These are phyloP conservation scores for Eupithecia subumbrata DNA, from an alignment of 2,888 invertebrate species.

Conservation along the genomic window DNA sequence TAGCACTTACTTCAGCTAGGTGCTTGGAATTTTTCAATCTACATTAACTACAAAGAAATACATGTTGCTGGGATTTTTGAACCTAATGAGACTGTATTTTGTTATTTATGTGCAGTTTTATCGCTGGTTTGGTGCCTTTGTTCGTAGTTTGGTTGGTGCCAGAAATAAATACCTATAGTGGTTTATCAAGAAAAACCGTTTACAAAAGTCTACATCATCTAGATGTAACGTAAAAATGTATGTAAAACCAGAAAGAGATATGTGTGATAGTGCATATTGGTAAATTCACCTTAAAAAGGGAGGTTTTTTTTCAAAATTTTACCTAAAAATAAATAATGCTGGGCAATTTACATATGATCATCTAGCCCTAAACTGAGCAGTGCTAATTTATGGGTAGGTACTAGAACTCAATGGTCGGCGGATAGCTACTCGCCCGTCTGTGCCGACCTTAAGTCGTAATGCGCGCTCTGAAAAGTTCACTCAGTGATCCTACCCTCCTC, in stretches of 20 bases:
- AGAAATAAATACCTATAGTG: background rate
- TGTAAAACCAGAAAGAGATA: background rate
- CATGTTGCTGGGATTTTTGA: background rate
- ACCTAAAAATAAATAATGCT: background rate
- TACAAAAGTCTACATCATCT: background rate
- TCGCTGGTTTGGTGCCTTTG: background rate
- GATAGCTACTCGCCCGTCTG: background rate
- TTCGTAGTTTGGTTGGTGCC: background rate
- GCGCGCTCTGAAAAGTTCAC: conserved; percentile 72
- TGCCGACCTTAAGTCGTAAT: conserved; percentile 61
- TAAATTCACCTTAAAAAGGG: background rate
- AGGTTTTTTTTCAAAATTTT: no score
- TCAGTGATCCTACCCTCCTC: conserved; percentile 59
- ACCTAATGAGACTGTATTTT: background rate
- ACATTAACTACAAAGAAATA: background rate
- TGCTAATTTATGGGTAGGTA: background rate
- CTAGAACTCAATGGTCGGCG: background rate
- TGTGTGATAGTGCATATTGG: background rate
- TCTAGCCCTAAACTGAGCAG: background rate
- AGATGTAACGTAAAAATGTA: background rate
- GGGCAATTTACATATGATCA: background rate
- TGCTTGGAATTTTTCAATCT: background rate
- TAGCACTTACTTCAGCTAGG: background rate
- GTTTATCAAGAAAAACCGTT: background rate
- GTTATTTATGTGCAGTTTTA: background rate